Percentiles rank a stretch among this genome's conserved stretches.
phyloP scores from a whole-genome alignment of 1,140 invertebrate species.

The Platyura marginata region DNA sequence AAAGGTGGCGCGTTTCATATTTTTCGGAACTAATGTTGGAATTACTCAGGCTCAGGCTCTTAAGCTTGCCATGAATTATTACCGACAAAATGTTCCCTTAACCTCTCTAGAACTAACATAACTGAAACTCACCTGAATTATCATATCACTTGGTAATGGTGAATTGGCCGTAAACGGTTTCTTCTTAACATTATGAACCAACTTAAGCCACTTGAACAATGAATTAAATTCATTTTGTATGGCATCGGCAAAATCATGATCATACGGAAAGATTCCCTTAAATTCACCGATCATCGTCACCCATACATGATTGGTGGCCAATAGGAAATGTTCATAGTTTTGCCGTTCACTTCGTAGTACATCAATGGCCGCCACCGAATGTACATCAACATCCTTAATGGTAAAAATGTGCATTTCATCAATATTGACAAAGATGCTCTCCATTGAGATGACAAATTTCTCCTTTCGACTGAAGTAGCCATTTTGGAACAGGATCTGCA shows the following conservation, averaged over 20 bases:
- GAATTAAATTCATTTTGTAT: constrained; percentile 82
- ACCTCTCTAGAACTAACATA: neutral
- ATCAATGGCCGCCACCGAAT: constrained; percentile 32
- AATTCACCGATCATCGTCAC: constrained; percentile 46
- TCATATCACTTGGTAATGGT: constrained; percentile 65
- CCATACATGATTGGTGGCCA: constrained; percentile 57
- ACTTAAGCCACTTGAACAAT: constrained; percentile 85
- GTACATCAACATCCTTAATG: constrained; percentile 46
- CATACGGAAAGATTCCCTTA: constrained; percentile 67
- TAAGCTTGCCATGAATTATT: too few species aligned
- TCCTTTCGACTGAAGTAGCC: constrained; percentile 19
- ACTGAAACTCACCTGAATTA: constrained; percentile 50
- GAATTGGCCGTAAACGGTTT: constrained; percentile 42
- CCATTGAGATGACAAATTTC: constrained; percentile 16
- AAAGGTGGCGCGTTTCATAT: too few species aligned
- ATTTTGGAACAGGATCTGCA: constrained; percentile 31
- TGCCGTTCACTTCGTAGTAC: constrained; percentile 46
- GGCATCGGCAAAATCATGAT: constrained; percentile 84
- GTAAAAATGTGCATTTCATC: constrained; percentile 59
- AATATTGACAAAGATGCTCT: constrained; percentile 34
- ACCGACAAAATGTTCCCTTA: neutral
- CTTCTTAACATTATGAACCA: constrained; percentile 50
- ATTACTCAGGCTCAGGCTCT: too few species aligned
- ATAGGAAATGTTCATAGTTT: constrained; percentile 47
- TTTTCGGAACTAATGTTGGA: too few species aligned